Base-by-base conservation (phyloP, 1,140 invertebrate species). In the Sycobia sp. region DNA sequence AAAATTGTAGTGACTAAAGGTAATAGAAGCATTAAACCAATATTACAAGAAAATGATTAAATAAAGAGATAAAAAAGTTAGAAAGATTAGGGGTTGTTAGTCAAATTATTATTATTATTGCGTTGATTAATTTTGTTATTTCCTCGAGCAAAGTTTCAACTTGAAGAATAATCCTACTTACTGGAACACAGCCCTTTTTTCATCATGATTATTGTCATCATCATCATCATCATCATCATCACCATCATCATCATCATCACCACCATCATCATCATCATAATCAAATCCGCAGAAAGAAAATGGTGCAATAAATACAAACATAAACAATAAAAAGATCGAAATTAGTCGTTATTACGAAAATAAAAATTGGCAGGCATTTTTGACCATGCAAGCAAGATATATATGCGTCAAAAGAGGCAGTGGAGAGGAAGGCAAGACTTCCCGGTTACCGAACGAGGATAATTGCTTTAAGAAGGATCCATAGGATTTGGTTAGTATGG, bases 271-370 rank as follows among this genome's bases (percentile, higher is more conserved):
- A 64, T 64, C 46, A 76, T 81, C 75, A 83, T 84, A 79, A 85
- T 87, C 84, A 86, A 88, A 88, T 85, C 85, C 85, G 83, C 84
- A 88, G 86, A 85, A 85, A 86, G 81, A 79, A 86, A 88, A 86
- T 86, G 84, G 88, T 90, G 89, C 89, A 90, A 85, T 87, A 84
- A 89, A 90, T 86, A 86, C 77, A 86, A 87, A 84, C 81, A 84
- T 83, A 89, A 88, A 87, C 80, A 83, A 85, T 84, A 86, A 84
- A 83, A 79, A 83, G 77, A 83, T 81, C 73, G 78, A 86, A 86
- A 84, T 83, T 85, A 84, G 69, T 81, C 69, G 68, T 70, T 72
- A 59, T 76, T 78, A 79, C 73, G 72, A 78, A 77, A 78, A 74
- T 69, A 77, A 80, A 71, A 73, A 59, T 76, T 76, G 76, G 75